Conservation (phyloP, 2,888 invertebrate genomes). For the Cataglyphis albicans region DNA sequence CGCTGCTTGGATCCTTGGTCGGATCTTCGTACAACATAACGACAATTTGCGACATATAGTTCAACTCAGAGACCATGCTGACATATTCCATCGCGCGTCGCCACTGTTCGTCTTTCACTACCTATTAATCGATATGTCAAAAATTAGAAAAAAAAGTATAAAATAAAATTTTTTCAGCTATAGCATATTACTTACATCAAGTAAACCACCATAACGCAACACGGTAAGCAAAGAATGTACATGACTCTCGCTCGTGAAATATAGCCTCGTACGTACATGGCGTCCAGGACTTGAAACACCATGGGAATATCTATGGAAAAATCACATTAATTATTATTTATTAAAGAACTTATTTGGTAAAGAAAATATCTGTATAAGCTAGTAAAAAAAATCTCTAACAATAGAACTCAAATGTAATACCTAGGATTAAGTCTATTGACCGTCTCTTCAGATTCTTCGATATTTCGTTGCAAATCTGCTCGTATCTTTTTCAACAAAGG, state of each 20-base stretch:
- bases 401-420: slow-evolving; percentile 82
- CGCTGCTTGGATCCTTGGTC: slow-evolving; percentile 96
- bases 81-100: slow-evolving; percentile 99
- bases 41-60: slow-evolving; percentile 99
- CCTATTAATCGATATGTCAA: slow-evolving; percentile 84
- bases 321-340: slow-evolving; percentile 24
- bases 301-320: slow-evolving; percentile 92
- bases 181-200: slow-evolving; percentile 89
- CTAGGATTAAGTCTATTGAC: slow-evolving; percentile 98
- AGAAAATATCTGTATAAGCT: not conserved
- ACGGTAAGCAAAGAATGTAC: slow-evolving; percentile 99
- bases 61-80: slow-evolving; percentile 98
- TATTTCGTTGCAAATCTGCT: slow-evolving; percentile 97
- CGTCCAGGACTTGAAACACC: slow-evolving; percentile 99
- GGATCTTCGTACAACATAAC: slow-evolving; percentile 99
- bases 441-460: slow-evolving; percentile 96
- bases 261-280: slow-evolving; percentile 98
- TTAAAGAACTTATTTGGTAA: not conserved
- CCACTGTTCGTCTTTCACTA: slow-evolving; percentile 98
- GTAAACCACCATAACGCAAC: slow-evolving; percentile 95
- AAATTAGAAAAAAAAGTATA: not conserved
- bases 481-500: slow-evolving; percentile 98
- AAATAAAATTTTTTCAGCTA: not conserved
- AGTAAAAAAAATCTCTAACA: not conserved
- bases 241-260: slow-evolving; percentile 99